Base-by-base conservation (phyloP, 1,140 invertebrate species). In the Lepidurus arcticus region DNA sequence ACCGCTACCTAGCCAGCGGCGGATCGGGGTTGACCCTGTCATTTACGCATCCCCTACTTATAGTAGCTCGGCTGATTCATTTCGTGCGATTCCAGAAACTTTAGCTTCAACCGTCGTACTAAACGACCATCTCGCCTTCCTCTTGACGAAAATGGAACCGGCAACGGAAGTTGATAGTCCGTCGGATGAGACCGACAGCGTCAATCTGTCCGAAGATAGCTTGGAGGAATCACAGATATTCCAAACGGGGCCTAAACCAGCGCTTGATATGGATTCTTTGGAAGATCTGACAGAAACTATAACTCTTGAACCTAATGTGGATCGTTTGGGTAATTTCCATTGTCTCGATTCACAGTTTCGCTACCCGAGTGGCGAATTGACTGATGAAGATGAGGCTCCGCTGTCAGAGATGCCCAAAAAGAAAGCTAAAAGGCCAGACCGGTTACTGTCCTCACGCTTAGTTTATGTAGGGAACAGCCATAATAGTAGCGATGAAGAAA, bases 221-320 rank as follows among this genome's bases (percentile, higher is more conserved):
- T 65, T 65, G 53, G 53, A 65, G 21, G 53, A 21, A 65, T 65
- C 53, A 8, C 53, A 65, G 21, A 21, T 65, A 65, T 65, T 65
- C 53, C 53, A 21, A 13, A 13, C 53, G 16, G 53, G 16, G 9
- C 13, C 53, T 65, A 65, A 65, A 65, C 1, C 53, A 9, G 53
- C 0, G 53, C 53, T 65, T 65, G 53, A 65, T 16, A 65, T 65
- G 53, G 53, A 65, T 16, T 65, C 53, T 9, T 16, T 65, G 13
- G 53, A 65, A 65, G 53, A 65, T n/a, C 16, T 16, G 53, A n/a
- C 53, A 9, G 53, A 65, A 65, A 65, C 53, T 65, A n/a, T 65
- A 16, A 65, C 53, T 3, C 16, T 65, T 65, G 6, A 65, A 65
- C 53, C 34, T 34, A n/a, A 65, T 16, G 1, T 16, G 6, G 13